Evolutionary conservation across 1,140 invertebrate genomes (phyloP).

Genomic region (Bombus superbus): DNA sequence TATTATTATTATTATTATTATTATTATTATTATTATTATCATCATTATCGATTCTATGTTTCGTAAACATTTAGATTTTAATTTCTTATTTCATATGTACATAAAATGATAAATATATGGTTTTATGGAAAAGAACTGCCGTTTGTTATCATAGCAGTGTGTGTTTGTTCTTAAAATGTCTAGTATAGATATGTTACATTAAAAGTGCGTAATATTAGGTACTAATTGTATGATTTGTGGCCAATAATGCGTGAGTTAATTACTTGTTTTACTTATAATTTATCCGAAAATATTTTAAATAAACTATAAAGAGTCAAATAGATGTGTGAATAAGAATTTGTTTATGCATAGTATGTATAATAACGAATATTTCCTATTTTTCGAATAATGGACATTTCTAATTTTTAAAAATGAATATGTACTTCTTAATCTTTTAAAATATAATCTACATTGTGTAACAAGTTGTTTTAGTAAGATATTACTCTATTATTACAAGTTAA

Average conservation of each 20-base stretch:
- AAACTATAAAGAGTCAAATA: conserved; percentile 40
- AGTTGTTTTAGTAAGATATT: conserved; percentile 33
- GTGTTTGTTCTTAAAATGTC: conserved; percentile 46
- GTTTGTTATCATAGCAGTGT: conserved; percentile 44
- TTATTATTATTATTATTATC: conserved; percentile 27
- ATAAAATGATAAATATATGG: conserved; percentile 54
- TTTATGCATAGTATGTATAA: conserved; percentile 47
- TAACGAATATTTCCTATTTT: conserved; percentile 49
- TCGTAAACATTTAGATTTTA: conserved; percentile 45
- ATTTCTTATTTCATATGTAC: conserved; percentile 54
- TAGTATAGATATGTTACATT: conserved; percentile 42
- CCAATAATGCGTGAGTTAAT: conserved; percentile 42
- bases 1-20: conserved; percentile 10
- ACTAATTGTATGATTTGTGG: conserved; percentile 40
- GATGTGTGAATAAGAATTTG: conserved; percentile 48
- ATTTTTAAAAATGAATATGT: conserved; percentile 48
- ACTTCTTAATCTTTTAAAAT: conserved; percentile 46
- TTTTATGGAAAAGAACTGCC: conserved; percentile 49
- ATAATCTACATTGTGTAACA: conserved; percentile 36
- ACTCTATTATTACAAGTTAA: conserved; percentile 33
- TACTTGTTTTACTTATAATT: conserved; percentile 45
- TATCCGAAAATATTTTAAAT: conserved; percentile 41
- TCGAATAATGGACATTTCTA: conserved; percentile 46
- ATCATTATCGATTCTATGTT: background rate
- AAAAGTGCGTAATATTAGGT: conserved; percentile 36